Base-by-base conservation (phyloP, 2,888 invertebrate genomes). In the Acronicta alni region DNA sequence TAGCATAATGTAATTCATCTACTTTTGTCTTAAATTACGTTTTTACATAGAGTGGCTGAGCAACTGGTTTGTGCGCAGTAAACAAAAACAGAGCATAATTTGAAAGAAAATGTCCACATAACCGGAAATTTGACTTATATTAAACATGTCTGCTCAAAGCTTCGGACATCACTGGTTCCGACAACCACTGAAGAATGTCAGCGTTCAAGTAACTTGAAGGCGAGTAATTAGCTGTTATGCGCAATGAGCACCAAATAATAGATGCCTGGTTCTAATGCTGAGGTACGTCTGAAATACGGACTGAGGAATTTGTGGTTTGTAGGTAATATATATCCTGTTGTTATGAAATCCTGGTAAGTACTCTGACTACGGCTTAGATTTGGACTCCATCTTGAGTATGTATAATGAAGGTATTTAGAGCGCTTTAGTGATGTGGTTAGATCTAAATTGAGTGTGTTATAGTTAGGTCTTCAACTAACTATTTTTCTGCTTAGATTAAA, bases 151-250 rank as follows among this genome's bases (percentile, higher is more conserved):
- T 26, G 39, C 17, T 38, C 53, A 46, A 12, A 44, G 0, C 16
- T 81, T 84, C 75, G 15, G 8, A 71, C 64, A 75, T 86, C 77
- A 23, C 49, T 69, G 84, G 75, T 35, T 43, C 71, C 53, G 43
- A 67, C 66, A 72, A 84, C 88, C 88, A 60, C 86, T 91, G 89
- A 91, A 90, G 92, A 90, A 93, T 92, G 92, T 88, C 88, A 90
- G 90, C 83, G 86, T 89, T 89, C 89, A 89, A 85, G 86, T 84
- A 78, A 75, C 78, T 81, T 89, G 90, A 91, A 90, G 86, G 86
- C 86, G 87, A 92, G 87, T 91, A 92, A 94, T 93, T 93, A 93
- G 87, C 84, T 86, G 86, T 87, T 87, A 89, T 89, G 57, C 88
- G 83, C 83, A 75, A 77, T 75, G 73, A 80, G 75, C 77, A 76